Base-by-base conservation (phyloP, 2,888 invertebrate species). In the Geotrupes spiniger region DNA sequence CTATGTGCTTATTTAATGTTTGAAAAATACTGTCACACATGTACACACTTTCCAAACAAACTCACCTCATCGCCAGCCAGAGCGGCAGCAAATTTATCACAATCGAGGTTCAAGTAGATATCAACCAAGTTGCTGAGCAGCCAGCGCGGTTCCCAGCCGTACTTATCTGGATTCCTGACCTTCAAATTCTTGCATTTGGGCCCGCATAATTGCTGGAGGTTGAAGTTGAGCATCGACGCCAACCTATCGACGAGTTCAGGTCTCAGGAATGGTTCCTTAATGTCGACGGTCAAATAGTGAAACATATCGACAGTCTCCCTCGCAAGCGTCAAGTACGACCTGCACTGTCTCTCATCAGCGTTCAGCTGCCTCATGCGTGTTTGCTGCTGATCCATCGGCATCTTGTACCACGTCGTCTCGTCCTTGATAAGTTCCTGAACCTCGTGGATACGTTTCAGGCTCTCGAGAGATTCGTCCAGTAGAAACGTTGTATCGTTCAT, bases 401-500 rank as follows among this genome's bases (percentile, higher is more conserved):
- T 73, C 45, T 80, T 78, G 25, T 76, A 73, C 89, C 90, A 92
- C 52, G 77, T 80, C 36, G 71, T 76, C 17, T 78, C 76, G 63
- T 86, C 86, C 40, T 84, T 82, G 79, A 90, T 87, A 39, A 89
- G 72, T 59, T 87, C 92, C 72, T 97, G 98, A 12, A 93, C 87
- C 68, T 88, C 87, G 74, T 89, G 89, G 63, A 89, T 89, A 46
- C 89, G 82, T 68, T 90, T 91, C 57, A 98, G 78, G 63, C 92
- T 91, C 75, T 95, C 90, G 42, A 95, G 74, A 69, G 95, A 95
- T 73, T 99, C 99, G 70, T 99, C 99, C 56, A 97, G 77, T 49
- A 97, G 78, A 76, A 95, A 97, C 42, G 96, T 97, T 14, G 95
- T 97, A 72, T 97, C 97, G 68, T 97, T 97, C 92, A 97, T 97